These are phyloP conservation scores for Drosophila macrospina DNA, from an alignment of 2,888 invertebrate species.

Conservation along the genomic window DNA sequence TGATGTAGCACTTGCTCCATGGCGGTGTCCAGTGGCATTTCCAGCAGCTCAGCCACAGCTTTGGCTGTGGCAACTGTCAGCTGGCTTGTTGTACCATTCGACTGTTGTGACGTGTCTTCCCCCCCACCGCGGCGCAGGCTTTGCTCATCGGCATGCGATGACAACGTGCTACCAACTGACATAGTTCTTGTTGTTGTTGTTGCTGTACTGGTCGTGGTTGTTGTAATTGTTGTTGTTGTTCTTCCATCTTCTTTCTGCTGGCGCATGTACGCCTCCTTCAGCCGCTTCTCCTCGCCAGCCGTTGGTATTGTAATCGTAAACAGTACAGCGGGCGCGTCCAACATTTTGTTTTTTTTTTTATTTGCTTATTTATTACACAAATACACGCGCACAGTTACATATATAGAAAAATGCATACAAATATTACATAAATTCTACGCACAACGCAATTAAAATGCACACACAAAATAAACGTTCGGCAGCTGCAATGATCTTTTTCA, in stretches of 20 bases:
- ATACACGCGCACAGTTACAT: conserved; percentile 1
- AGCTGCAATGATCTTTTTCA: conserved; percentile 59
- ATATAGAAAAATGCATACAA: background rate
- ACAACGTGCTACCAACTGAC: conserved; percentile 12
- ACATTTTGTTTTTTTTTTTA: conserved; percentile 22
- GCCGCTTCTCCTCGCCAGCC: conserved; percentile 85
- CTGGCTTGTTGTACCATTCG: conserved; percentile 24
- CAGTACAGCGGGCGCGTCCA: conserved; percentile 86
- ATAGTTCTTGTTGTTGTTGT: background rate
- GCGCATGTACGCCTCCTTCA: conserved; percentile 52
- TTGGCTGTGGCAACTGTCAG: conserved; percentile 47
- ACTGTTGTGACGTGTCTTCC: background rate
- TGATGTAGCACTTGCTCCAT: conserved; percentile 86
- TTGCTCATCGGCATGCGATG: conserved; percentile 16
- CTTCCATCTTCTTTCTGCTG: conserved; percentile 21
- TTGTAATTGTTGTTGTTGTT: conserved; percentile 9
- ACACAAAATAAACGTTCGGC: conserved; percentile 17
- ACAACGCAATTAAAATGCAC: conserved; percentile 21
- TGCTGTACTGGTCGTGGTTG: conserved; percentile 11
- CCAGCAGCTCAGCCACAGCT: conserved; percentile 26
- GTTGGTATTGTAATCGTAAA: conserved; percentile 87
- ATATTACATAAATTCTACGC: conserved; percentile 17
- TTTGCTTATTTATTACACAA: background rate
- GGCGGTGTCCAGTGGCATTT: conserved; percentile 70
- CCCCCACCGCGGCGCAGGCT: conserved; percentile 6